Conservation (phyloP, 2,888 invertebrate species). For the Ormyrus rosae region DNA sequence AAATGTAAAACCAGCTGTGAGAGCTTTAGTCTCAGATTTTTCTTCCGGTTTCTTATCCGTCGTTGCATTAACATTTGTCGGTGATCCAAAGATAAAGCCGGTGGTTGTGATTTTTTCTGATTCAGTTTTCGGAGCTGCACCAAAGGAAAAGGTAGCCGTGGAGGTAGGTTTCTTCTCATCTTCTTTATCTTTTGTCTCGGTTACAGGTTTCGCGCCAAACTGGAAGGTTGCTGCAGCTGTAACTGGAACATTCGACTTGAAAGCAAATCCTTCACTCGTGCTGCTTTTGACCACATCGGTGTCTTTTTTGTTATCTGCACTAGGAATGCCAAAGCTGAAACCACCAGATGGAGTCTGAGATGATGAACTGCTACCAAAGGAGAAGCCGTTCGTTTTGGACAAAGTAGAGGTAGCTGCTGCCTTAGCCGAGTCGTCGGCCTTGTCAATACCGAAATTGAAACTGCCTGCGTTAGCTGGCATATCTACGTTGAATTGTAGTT, state of each 20-base stretch:
- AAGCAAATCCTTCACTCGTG: slow-evolving; percentile 48
- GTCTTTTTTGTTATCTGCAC: slow-evolving; percentile 45
- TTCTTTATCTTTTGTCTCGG: slow-evolving; percentile 41
- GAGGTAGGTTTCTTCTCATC: slow-evolving; percentile 6
- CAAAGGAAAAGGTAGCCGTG: slow-evolving; percentile 58
- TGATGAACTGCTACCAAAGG: slow-evolving; percentile 70
- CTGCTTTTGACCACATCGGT: slow-evolving; percentile 15
- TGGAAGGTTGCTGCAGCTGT: slow-evolving; percentile 56
- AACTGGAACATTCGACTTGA: slow-evolving; percentile 54
- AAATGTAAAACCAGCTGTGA: slow-evolving; percentile 56
- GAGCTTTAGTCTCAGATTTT: slow-evolving; percentile 51
- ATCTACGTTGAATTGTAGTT: slow-evolving; percentile 67
- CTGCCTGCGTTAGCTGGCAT: slow-evolving; percentile 62
- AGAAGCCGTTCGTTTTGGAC: slow-evolving; percentile 68
- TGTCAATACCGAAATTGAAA: slow-evolving; percentile 78
- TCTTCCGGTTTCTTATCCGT: slow-evolving; percentile 49
- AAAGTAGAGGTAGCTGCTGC: slow-evolving; percentile 51
- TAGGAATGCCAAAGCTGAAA: slow-evolving; percentile 68
- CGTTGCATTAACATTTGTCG: slow-evolving; percentile 40
- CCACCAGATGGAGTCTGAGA: slow-evolving; percentile 50
- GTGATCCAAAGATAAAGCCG: slow-evolving; percentile 58
- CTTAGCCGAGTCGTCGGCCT: slow-evolving; percentile 65
- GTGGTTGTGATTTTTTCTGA: background rate
- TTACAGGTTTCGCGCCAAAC: slow-evolving; percentile 45
- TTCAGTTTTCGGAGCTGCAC: background rate